phyloP scores from a whole-genome alignment of 2,888 invertebrate species.

The Cheilosia pagana region DNA sequence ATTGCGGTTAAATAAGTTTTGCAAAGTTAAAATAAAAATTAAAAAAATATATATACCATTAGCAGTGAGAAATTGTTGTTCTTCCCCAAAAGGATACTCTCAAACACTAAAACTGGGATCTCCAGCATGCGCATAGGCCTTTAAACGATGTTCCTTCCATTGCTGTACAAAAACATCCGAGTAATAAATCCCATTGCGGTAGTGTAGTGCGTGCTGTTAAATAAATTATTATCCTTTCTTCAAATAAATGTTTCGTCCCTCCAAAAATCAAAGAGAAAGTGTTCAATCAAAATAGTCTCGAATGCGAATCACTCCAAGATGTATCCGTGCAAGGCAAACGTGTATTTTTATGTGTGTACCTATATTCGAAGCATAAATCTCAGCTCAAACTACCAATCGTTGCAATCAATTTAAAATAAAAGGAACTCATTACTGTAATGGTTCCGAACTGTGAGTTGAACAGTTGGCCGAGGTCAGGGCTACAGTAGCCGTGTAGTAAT shows the following conservation, averaged over 20 bases:
- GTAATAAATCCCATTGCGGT: conserved; percentile 24
- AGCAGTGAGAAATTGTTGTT: conserved; percentile 39
- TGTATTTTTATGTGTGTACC: conserved; percentile 19
- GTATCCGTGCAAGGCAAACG: background rate
- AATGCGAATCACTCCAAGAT: background rate
- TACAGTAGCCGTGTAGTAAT: conserved; percentile 39
- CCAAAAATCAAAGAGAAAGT: conserved; percentile 31
- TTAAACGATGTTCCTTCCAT: conserved; percentile 54
- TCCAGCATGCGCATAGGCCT: conserved; percentile 65
- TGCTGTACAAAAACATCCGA: conserved; percentile 44
- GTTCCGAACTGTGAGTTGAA: conserved; percentile 46
- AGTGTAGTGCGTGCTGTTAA: conserved; percentile 52
- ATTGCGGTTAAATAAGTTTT: conserved; percentile 7
- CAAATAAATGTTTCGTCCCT: conserved; percentile 33
- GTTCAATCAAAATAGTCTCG: background rate
- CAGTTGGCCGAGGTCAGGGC: conserved; percentile 64
- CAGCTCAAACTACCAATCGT: conserved; percentile 51
- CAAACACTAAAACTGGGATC: conserved; percentile 59
- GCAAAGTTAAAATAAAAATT: background rate
- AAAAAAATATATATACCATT: conserved; percentile 23
- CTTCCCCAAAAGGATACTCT: conserved; percentile 35
- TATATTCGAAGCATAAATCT: conserved; percentile 38
- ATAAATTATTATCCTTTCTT: conserved; percentile 40
- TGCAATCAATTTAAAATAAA: conserved; percentile 43
- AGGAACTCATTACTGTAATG: conserved; percentile 50